A percentile compares a stretch with the other conserved stretches of the same genome.
These are phyloP conservation scores for Scleropages formosus DNA, from an alignment of 2,797 vertebrate genomes.

Conservation along the genomic window DNA sequence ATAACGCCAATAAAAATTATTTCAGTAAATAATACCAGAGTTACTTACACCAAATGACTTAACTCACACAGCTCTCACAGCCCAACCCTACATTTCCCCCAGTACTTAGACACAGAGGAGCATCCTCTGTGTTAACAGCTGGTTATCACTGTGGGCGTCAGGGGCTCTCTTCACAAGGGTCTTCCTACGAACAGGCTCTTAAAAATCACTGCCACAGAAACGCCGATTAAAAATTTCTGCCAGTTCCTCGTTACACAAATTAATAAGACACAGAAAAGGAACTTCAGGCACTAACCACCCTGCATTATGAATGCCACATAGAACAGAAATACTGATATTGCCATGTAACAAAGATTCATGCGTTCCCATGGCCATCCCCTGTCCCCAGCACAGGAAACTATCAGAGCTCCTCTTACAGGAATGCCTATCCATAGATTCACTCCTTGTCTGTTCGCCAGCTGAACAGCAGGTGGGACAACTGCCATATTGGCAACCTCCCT, in stretches of 20 bases:
- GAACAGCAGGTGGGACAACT: slow-evolving; percentile 50
- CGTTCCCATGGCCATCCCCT: not conserved
- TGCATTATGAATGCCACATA: not conserved
- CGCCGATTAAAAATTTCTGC: too few species aligned
- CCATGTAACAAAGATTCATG: not conserved
- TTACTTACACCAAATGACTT: not conserved
- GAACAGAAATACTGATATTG: too few species aligned
- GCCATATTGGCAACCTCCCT: slow-evolving; percentile 56
- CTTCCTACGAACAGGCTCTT: not conserved
- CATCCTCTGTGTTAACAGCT: not conserved
- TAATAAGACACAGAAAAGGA: too few species aligned
- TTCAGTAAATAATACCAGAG: slow-evolving; percentile 4
- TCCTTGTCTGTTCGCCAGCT: slow-evolving; percentile 44
- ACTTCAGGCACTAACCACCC: too few species aligned
- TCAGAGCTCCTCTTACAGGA: slow-evolving; percentile 43
- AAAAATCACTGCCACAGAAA: not conserved
- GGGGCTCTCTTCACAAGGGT: not conserved
- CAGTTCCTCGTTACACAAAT: too few species aligned
- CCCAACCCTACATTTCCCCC: not conserved
- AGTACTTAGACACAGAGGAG: not conserved
- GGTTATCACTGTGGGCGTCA: not conserved
- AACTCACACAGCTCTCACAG: not conserved
- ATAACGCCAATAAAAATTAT: not conserved
- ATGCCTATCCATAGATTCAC: slow-evolving; percentile 45
- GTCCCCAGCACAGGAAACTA: slow-evolving; percentile 40